These are phyloP conservation scores for Pseudomyrmex flavicornis DNA, from an alignment of 1,140 invertebrate genomes.

Conservation along the genomic window DNA sequence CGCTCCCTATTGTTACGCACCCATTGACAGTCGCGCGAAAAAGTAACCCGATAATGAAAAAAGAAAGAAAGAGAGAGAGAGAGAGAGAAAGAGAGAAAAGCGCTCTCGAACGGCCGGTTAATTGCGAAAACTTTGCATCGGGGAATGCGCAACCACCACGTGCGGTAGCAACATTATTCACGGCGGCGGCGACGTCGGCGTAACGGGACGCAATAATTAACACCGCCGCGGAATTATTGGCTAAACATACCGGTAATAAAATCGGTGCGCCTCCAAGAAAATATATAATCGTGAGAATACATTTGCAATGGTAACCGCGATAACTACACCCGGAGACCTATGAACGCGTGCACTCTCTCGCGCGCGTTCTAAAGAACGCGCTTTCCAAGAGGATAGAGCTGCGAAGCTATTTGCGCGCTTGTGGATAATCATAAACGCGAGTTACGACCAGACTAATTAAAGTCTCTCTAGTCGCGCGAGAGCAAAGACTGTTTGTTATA, in stretches of 20 bases:
- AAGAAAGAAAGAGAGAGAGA: not conserved
- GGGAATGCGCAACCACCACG: constrained; percentile 31
- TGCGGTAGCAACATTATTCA: constrained; percentile 59
- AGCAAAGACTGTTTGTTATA: constrained; percentile 15
- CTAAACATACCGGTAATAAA: constrained; percentile 53
- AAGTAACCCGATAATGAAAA: not conserved
- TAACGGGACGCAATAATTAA: constrained; percentile 57
- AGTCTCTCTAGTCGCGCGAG: no score
- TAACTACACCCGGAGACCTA: constrained; percentile 2
- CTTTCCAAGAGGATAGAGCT: constrained; percentile 2
- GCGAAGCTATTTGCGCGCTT: constrained; percentile 20
- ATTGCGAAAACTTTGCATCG: constrained; percentile 45
- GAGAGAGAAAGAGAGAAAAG: constrained; percentile 21
- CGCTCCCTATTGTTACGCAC: not conserved
- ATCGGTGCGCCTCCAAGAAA: constrained; percentile 21
- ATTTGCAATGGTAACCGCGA: constrained; percentile 18
- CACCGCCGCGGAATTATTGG: constrained; percentile 47
- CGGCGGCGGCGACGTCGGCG: not conserved
- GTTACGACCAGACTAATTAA: constrained; percentile 36
- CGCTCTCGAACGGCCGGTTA: constrained; percentile 37
- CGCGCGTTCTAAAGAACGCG: constrained; percentile 12
- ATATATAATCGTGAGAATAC: constrained; percentile 20
- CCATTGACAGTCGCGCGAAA: constrained; percentile 24
- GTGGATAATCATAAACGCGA: constrained; percentile 30
- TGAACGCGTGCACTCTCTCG: no score